Evolutionary conservation across 2,888 invertebrate species (phyloP).

Genomic region (Heliconius cydno): DNA sequence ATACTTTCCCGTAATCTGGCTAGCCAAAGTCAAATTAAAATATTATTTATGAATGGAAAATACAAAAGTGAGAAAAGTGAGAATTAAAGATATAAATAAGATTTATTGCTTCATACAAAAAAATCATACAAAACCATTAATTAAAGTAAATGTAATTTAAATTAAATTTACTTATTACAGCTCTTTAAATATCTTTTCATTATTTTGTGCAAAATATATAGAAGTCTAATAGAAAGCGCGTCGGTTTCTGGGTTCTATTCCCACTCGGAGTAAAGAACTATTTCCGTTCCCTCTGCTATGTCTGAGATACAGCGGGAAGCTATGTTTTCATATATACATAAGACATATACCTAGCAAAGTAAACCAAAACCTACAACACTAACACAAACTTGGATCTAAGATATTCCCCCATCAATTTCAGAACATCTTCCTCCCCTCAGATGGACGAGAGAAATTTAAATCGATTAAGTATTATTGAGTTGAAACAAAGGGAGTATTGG

Average conservation of each 20-base stretch:
- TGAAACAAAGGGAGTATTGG: conserved; percentile 44
- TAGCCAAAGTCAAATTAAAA: too few species aligned
- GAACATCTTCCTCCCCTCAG: conserved; percentile 17
- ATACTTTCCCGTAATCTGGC: too few species aligned
- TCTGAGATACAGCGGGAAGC: too few species aligned
- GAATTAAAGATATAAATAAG: too few species aligned
- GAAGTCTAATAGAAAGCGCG: not conserved
- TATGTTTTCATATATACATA: not conserved
- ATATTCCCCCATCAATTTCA: conserved; percentile 2
- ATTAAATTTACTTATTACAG: not conserved
- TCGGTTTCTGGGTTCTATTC: too few species aligned
- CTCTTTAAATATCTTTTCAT: not conserved
- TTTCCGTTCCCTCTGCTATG: too few species aligned
- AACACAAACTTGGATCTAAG: not conserved
- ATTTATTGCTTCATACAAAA: too few species aligned
- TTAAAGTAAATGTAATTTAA: not conserved
- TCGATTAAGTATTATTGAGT: conserved; percentile 43
- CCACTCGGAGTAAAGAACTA: too few species aligned
- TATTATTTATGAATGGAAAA: too few species aligned
- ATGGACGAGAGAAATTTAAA: conserved; percentile 33
- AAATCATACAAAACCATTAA: too few species aligned
- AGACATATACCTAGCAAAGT: not conserved
- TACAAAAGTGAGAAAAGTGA: too few species aligned
- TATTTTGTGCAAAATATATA: not conserved
- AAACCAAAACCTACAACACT: not conserved